Evolutionary conservation across 2,797 vertebrate species (phyloP).

Genomic region (Toxotes lorentzi): DNA sequence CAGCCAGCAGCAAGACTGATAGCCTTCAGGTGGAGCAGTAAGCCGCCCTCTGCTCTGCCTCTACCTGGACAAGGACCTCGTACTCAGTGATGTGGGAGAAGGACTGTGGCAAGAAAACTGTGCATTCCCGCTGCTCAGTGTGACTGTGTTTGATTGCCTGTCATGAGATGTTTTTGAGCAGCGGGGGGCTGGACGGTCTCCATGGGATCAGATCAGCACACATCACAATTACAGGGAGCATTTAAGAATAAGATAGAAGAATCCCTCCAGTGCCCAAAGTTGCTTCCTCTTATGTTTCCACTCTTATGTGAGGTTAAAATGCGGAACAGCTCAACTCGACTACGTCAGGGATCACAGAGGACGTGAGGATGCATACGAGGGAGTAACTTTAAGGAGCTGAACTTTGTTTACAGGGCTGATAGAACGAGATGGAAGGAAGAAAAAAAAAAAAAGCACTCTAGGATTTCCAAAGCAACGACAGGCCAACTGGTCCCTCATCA

Average conservation of each 20-base stretch:
- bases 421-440: conserved; percentile 1
- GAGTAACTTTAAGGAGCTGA: conserved; percentile 49
- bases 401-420: conserved; percentile 49
- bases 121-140: conserved; percentile 43
- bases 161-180: conserved; percentile 49
- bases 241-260: conserved; percentile 35
- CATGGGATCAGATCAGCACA: conserved; percentile 35
- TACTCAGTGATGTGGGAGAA: conserved; percentile 35
- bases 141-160: conserved; percentile 48
- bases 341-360: conserved; percentile 6
- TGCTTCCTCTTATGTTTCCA: conserved; percentile 57
- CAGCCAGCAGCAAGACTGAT: conserved; percentile 87
- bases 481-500: conserved; percentile 30
- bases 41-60: conserved; percentile 49
- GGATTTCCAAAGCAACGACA: conserved; percentile 73
- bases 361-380: conserved; percentile 27
- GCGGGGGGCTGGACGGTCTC: conserved; percentile 15
- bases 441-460: conserved; percentile 58
- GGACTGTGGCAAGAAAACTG: conserved; percentile 41
- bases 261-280: conserved; percentile 35
- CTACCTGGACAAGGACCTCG: conserved; percentile 51
- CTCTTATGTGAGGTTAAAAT: conserved; percentile 23
- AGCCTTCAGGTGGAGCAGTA: conserved; percentile 93
- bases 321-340: conserved; percentile 28
- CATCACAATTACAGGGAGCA: conserved; percentile 44